phyloP scores from a whole-genome alignment of 2,888 invertebrate genomes.

The Polymixis lichenea region DNA sequence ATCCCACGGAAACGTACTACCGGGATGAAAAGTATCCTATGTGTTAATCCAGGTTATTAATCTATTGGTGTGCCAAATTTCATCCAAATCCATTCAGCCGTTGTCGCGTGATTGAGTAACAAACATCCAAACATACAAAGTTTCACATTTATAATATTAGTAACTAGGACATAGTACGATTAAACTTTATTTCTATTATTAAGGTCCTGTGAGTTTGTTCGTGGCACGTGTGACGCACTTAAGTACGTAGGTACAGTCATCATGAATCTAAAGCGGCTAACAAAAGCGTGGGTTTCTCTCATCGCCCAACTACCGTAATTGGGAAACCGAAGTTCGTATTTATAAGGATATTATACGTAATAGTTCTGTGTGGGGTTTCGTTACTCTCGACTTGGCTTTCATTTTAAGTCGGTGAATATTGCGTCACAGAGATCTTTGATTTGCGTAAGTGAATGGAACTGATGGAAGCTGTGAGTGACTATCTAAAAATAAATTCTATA shows the following conservation, averaged over 20 bases:
- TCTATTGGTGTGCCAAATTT: too few species aligned
- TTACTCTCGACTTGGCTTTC: neutral
- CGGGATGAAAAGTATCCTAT: too few species aligned
- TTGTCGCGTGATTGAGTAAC: too few species aligned
- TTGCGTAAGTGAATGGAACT: slow-evolving; percentile 9
- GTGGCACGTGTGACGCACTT: slow-evolving; percentile 17
- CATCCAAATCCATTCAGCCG: too few species aligned
- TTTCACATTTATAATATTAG: too few species aligned
- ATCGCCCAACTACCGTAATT: slow-evolving; percentile 27
- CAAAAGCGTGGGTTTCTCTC: slow-evolving; percentile 50
- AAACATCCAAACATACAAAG: too few species aligned
- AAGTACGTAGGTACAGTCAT: slow-evolving; percentile 16
- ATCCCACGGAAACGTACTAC: too few species aligned
- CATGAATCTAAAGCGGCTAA: neutral
- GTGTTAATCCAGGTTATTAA: too few species aligned
- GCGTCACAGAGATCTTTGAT: slow-evolving; percentile 5
- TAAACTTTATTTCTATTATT: too few species aligned
- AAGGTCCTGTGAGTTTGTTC: too few species aligned
- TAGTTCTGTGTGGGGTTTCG: slow-evolving; percentile 5
- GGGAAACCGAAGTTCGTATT: slow-evolving; percentile 31
- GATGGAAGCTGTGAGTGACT: neutral
- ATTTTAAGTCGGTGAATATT: slow-evolving; percentile 11
- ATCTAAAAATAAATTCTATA: neutral
- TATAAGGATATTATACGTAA: slow-evolving; percentile 31
- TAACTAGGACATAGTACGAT: too few species aligned